phyloP scores from a whole-genome alignment of 1,140 invertebrate genomes.

The Araneus ventricosus region DNA sequence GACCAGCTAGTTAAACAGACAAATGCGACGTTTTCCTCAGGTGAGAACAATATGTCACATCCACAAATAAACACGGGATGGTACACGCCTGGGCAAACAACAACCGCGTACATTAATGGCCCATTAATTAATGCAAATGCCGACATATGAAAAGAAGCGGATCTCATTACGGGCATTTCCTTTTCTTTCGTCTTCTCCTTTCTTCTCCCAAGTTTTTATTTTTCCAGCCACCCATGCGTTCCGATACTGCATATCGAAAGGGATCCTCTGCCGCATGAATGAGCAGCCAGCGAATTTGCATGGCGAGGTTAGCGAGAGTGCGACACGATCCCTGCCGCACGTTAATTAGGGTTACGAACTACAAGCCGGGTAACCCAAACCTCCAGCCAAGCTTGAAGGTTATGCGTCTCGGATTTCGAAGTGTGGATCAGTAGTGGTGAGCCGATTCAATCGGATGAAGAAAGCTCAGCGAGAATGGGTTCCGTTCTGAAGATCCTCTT shows the following conservation, averaged over 20 bases:
- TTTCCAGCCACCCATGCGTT: background rate
- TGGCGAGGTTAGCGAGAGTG: background rate
- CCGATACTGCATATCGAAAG: background rate
- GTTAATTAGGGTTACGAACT: conserved; percentile 33
- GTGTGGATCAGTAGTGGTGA: background rate
- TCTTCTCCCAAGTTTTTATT: background rate
- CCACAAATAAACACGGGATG: background rate
- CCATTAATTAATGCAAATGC: background rate
- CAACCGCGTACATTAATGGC: background rate
- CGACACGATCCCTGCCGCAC: background rate
- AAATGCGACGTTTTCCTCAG: no score
- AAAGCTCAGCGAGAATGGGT: background rate
- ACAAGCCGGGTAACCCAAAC: conserved; percentile 42
- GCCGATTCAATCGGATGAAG: background rate
- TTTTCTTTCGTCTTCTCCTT: background rate
- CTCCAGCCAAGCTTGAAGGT: conserved; percentile 39
- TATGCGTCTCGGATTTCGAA: conserved; percentile 13
- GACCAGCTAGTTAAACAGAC: no score
- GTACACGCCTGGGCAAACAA: background rate
- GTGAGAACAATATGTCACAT: background rate
- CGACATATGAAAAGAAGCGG: background rate
- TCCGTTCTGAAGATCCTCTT: background rate
- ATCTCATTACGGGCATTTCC: conserved; percentile 7
- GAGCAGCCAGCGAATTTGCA: background rate
- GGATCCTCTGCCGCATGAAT: background rate